Evolutionary conservation across 1,140 invertebrate genomes (phyloP).

Genomic region (Oryzaephilus surinamensis): DNA sequence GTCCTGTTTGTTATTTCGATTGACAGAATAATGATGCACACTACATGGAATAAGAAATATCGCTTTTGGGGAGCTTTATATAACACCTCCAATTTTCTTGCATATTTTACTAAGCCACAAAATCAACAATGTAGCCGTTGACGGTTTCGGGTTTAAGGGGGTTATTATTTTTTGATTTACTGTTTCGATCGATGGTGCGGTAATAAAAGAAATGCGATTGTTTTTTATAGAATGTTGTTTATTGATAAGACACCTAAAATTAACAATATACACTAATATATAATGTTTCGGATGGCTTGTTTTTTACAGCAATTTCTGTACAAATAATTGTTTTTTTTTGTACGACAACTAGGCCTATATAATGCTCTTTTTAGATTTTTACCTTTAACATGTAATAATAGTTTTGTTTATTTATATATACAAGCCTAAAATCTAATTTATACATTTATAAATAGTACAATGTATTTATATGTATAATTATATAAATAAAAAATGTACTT

Average conservation of each 20-base stretch:
- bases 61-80: no score
- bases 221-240: conserved; percentile 23
- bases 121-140: no score
- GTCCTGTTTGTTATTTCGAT: no score
- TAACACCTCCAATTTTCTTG: no score
- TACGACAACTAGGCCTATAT: conserved; percentile 11
- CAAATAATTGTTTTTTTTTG: conserved; percentile 16
- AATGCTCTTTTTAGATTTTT: no score
- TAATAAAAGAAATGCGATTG: no score
- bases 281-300: conserved; percentile 23
- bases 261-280: conserved; percentile 32
- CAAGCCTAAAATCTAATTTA: conserved; percentile 11
- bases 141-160: no score
- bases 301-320: conserved; percentile 24
- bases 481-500: conserved; percentile 5
- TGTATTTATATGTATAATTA: conserved; percentile 2
- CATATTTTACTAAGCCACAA: no score
- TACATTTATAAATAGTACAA: conserved; percentile 18
- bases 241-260: conserved; percentile 26
- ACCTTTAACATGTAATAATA: conserved; percentile 6
- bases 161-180: no score
- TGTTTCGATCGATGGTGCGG: no score
- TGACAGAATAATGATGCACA: no score
- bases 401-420: conserved; percentile 13
- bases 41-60: no score